A percentile compares a stretch with the other conserved stretches of the same genome.
Evolutionary conservation across 2,113 vertebrate genomes (phyloP).

Genomic region (Gallinago undulata): DNA sequence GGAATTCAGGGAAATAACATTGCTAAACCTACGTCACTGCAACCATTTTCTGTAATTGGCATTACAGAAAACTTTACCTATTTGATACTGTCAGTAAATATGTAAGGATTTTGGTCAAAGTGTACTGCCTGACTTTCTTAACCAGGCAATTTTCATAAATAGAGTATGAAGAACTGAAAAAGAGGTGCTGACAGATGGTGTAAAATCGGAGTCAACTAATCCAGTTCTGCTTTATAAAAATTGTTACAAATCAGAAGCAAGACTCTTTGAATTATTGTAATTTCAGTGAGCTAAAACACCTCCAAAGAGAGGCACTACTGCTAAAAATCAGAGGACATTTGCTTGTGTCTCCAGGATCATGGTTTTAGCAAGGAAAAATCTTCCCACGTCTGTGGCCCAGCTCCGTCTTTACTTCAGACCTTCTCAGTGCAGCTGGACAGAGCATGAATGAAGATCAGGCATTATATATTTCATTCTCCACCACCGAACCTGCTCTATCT

Average conservation of each 20-base stretch:
- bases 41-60: background rate
- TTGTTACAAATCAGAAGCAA: background rate
- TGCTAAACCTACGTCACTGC: background rate
- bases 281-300: background rate
- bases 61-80: rapidly evolving
- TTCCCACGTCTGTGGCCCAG: background rate
- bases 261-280: background rate
- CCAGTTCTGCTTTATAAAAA: background rate
- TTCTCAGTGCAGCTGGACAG: background rate
- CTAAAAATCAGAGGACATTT: background rate
- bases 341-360: background rate
- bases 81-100: background rate
- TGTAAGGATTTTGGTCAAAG: background rate
- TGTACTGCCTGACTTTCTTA: background rate
- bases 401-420: background rate
- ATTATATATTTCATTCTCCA: background rate
- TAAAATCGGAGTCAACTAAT: background rate
- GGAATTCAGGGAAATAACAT: background rate
- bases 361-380: background rate
- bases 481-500: background rate
- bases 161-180: background rate
- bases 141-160: background rate
- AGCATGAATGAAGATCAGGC: background rate
- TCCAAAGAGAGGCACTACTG: background rate
- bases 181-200: background rate